Evolutionary conservation across 1,140 invertebrate species (phyloP).

Genomic region (Cydia strobilella): DNA sequence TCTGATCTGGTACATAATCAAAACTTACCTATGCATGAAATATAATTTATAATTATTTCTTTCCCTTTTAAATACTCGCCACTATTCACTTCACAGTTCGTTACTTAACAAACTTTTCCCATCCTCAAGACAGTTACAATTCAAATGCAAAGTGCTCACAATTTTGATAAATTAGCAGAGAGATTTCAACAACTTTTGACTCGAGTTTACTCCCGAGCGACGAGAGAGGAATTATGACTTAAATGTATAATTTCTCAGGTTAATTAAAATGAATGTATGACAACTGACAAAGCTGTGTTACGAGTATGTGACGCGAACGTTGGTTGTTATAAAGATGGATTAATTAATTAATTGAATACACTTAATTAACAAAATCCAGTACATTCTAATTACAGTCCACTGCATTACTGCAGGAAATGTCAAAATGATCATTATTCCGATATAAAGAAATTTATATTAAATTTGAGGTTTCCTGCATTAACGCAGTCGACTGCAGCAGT

Average conservation of each 20-base stretch:
- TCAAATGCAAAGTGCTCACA: background rate
- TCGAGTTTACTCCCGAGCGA: background rate
- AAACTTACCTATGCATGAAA: no score
- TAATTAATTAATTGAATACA: background rate
- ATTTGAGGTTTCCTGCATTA: no score
- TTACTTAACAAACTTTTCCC: background rate
- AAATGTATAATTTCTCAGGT: conserved; percentile 9
- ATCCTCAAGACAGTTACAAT: background rate
- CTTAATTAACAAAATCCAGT: background rate
- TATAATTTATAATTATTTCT: no score
- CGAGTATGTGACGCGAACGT: background rate
- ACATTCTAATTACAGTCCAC: no score
- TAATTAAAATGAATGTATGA: conserved; percentile 14
- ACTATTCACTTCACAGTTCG: background rate
- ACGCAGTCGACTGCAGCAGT: no score
- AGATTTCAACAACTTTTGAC: background rate
- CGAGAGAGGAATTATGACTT: background rate
- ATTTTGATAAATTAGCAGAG: conserved; percentile 17
- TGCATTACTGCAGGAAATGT: no score
- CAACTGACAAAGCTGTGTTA: background rate
- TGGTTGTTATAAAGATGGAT: background rate
- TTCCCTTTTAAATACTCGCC: background rate
- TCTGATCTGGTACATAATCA: no score
- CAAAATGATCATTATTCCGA: no score
- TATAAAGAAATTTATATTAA: no score